phyloP scores from a whole-genome alignment of 1,140 invertebrate species.

The Pectinophora gossypiella region DNA sequence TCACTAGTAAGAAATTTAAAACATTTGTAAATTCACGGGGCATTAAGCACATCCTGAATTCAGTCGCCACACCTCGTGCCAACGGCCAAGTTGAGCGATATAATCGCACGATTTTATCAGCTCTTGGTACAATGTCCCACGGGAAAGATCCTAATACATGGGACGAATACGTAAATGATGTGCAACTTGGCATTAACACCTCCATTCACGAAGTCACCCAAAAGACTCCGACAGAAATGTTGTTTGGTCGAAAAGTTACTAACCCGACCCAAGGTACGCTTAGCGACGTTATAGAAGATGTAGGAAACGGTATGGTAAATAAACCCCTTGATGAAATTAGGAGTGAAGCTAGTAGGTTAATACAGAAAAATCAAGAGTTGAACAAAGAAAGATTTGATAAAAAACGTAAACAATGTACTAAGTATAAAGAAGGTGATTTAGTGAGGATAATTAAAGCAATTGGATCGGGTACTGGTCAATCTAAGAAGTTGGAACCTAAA shows the following conservation, averaged over 20 bases:
- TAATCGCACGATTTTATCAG: too few relatives aligned
- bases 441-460: conserved; percentile 20
- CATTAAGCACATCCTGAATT: too few relatives aligned
- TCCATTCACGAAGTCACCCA: conserved; percentile 14
- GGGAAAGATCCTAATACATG: not conserved
- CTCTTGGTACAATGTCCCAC: conserved; percentile 8
- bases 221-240: conserved; percentile 15
- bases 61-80: too few relatives aligned
- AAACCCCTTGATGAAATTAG: conserved; percentile 10
- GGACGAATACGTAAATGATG: not conserved
- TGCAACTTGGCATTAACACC: conserved; percentile 17
- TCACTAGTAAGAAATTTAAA: too few relatives aligned
- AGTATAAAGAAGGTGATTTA: too few relatives aligned
- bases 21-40: too few relatives aligned
- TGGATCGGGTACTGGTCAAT: conserved; percentile 11
- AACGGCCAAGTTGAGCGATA: too few relatives aligned
- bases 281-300: not conserved
- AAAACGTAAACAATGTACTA: conserved; percentile 9
- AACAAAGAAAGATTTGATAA: conserved; percentile 15
- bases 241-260: conserved; percentile 11
- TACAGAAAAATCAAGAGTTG: conserved; percentile 14
- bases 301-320: not conserved
- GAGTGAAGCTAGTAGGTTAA: conserved; percentile 9
- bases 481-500: too few relatives aligned
- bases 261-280: conserved; percentile 11